Base-by-base conservation (phyloP, 2,888 invertebrate genomes). In the Mesoligia furuncula region DNA sequence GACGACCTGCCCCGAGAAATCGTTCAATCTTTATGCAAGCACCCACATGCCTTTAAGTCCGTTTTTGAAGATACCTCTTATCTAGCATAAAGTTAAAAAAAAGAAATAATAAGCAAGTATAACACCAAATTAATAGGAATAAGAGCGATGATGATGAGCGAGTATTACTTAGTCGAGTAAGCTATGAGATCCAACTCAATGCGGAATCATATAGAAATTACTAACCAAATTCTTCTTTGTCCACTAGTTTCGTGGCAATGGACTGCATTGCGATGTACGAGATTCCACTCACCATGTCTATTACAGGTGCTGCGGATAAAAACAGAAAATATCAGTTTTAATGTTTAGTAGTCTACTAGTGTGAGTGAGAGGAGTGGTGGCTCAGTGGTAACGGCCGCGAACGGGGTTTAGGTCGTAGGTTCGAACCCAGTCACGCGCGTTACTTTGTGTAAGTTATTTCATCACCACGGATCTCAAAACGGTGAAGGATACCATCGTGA, bases 261-360 rank as follows among this genome's bases (percentile, higher is more conserved):
- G 79, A 75, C 51, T 79, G 79, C 5, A 79, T 79, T 36, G 79
- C 79, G 4, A 81, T 79, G 27, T 8, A 79, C 2, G 79, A 81
- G 27, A 81, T 45, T 36, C 79, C 79, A 45, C 79, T 79, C 24
- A 79, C 42, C 65, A 75, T 81, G 57, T 79, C 79, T 81, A 79
- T 17, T 5, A 59, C 4, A 8, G 79, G 79, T 11, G 79, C 79
- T 79, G 75, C 42, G 27, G 15, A 59, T n/a, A 39, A 8, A 78
- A 71, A 54, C 45, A 31, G 11, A 45, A 74, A n/a, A n/a, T 6
- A 61, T 27, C 15, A 75, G 45, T 59, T 24, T 15, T 15, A 27
- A 7, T 67, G 3, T 27, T 45, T 27, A 17, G 11, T 9, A 42
- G 15, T 8, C 4, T n/a, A n/a, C 39, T 31, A 15, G 8, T 31